phyloP scores from a whole-genome alignment of 2,797 vertebrate species.

The Cygnus olor region DNA sequence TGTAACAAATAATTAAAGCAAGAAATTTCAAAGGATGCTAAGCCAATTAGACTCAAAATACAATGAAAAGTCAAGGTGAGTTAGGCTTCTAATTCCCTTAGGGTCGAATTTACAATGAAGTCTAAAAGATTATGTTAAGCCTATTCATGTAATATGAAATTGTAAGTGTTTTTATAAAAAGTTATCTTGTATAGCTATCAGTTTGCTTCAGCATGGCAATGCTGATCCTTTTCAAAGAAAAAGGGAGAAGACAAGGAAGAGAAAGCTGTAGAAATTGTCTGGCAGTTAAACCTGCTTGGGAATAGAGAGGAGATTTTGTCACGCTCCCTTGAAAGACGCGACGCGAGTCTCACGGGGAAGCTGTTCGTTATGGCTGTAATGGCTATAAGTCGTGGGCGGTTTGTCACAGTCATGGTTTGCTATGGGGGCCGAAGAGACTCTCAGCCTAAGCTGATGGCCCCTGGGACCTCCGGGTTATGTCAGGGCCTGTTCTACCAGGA shows the following conservation, averaged over 20 bases:
- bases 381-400: neutral
- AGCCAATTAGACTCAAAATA: constrained; percentile 63
- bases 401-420: neutral
- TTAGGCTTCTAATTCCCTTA: constrained; percentile 58
- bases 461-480: too few species aligned
- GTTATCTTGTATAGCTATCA: constrained; percentile 44
- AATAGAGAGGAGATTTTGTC: neutral
- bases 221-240: neutral
- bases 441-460: accelerated
- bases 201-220: neutral
- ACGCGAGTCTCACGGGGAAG: neutral
- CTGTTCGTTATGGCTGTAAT: neutral
- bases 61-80: constrained; percentile 67
- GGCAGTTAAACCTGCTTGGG: neutral
- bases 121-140: constrained; percentile 60
- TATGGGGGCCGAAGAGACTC: neutral
- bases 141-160: constrained; percentile 59
- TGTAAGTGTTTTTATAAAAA: constrained; percentile 40
- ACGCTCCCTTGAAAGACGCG: neutral
- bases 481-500: neutral
- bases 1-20: constrained; percentile 45
- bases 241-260: neutral
- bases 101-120: constrained; percentile 53
- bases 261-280: neutral
- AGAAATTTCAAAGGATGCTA: constrained; percentile 45